phyloP scores from a whole-genome alignment of 2,113 vertebrate genomes.

The Neotoma lepida region DNA sequence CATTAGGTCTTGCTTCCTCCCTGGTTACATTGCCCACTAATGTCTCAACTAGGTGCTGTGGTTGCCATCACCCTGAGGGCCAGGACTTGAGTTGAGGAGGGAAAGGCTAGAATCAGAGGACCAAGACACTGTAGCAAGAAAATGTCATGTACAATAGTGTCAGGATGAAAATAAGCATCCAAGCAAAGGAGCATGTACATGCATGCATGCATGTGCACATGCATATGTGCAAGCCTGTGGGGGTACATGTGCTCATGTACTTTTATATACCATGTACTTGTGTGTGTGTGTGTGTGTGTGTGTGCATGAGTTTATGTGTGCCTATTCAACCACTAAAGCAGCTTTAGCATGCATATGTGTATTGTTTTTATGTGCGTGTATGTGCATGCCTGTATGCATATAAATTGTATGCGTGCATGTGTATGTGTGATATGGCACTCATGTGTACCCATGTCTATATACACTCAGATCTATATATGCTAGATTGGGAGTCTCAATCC shows the following conservation, averaged over 20 bases:
- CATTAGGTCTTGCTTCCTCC: background rate
- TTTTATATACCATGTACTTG: accelerated
- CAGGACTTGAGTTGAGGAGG: background rate
- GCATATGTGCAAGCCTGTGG: background rate
- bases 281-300: background rate
- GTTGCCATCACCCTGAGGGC: too few species aligned
- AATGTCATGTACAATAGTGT: background rate
- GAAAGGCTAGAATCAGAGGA: background rate
- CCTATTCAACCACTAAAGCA: background rate
- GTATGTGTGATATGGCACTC: background rate
- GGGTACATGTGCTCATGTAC: background rate
- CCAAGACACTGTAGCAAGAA: background rate
- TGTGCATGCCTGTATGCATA: background rate
- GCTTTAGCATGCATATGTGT: background rate
- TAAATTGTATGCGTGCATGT: background rate
- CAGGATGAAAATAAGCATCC: background rate
- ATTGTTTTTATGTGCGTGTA: background rate
- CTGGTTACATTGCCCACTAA: accelerated
- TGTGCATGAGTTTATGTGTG: background rate
- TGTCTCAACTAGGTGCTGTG: background rate
- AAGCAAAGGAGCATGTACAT: accelerated
- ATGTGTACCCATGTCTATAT: background rate
- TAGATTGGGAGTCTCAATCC: background rate
- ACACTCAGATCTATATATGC: background rate
- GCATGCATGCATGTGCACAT: too few species aligned